Base-by-base conservation (phyloP, 2,797 vertebrate species). In the Darevskia nairensis region DNA sequence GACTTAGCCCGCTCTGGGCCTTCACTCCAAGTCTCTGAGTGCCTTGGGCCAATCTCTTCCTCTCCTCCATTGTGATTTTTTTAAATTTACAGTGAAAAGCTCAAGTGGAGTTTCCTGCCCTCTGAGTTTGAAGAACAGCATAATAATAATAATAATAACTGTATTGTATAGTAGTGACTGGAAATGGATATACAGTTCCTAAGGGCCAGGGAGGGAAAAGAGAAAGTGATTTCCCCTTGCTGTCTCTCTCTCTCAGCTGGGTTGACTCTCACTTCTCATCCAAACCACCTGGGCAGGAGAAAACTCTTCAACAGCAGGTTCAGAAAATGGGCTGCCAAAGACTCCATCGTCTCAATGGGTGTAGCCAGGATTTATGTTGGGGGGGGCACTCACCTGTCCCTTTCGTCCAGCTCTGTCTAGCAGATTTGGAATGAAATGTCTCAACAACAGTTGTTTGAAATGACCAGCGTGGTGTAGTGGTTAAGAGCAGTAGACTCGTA, bases 1-100 rank as follows among this genome's bases (percentile, higher is more conserved):
- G 92, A 91, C 92, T 92, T 86, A 82, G 90, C 89, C 89, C 84
- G 75, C 93, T 94, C 92, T 94, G 88, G 81, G 46, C 83, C 1
- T 82, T 91, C 94, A 35, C 89, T 87, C 77, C 61, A 86, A 85
- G 74, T 83, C 92, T 64, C 82, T 39, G 50, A 90, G 92, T 72
- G 80, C 72, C 84, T 89, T 88, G 69, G 76, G 87, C 80, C 82
- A 80, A 35, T 91, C 78, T 93, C 86, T 86, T 86, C 75, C 50
- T 92, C 81, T 8, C 15, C 75, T 32, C 68, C 39, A 75, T 82
- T 17, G 21, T 78, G 41, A 27, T 9, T 77, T 69, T 68, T 69
- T 79, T 25, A 89, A 89, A 64, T 77, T 80, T 72, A 10, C 46
- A 78, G 88, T 46, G 89, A 85, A 87, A 93, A 93, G 91, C 61